These are phyloP conservation scores for Druon quercuslanigerum DNA, from an alignment of 1,140 invertebrate genomes.

Conservation along the genomic window DNA sequence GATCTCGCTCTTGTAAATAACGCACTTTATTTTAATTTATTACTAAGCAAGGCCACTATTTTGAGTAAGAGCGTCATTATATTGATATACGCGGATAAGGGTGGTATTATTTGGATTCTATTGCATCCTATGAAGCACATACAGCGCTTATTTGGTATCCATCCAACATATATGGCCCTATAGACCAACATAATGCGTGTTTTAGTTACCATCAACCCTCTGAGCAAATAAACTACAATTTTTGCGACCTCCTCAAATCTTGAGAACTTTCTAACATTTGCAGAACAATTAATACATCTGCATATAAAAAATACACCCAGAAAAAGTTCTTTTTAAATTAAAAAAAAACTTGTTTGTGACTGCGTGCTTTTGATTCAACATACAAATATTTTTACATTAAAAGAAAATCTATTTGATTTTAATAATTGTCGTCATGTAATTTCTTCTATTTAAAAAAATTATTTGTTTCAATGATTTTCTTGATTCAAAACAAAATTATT, in stretches of 20 bases:
- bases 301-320: no score
- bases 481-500: no score
- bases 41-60: constrained; percentile 41
- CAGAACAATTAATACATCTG: neutral
- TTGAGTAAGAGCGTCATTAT: constrained; percentile 50
- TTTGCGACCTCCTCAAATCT: neutral
- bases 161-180: neutral
- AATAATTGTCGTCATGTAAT: no score
- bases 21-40: constrained; percentile 59
- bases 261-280: neutral
- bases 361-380: no score
- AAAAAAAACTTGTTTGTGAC: no score
- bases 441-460: no score
- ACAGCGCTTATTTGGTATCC: neutral
- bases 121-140: constrained; percentile 43
- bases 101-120: constrained; percentile 60
- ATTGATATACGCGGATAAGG: constrained; percentile 54
- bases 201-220: neutral
- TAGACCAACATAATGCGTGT: neutral
- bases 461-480: no score
- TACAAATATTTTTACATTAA: no score
- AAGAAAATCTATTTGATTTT: no score
- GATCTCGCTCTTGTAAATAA: constrained; percentile 56
- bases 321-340: no score
- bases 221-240: neutral